A percentile compares a stretch with the other conserved stretches of the same genome.
These are phyloP conservation scores for Heteromurus nitidus DNA, from an alignment of 2,888 invertebrate genomes.

Conservation along the genomic window DNA sequence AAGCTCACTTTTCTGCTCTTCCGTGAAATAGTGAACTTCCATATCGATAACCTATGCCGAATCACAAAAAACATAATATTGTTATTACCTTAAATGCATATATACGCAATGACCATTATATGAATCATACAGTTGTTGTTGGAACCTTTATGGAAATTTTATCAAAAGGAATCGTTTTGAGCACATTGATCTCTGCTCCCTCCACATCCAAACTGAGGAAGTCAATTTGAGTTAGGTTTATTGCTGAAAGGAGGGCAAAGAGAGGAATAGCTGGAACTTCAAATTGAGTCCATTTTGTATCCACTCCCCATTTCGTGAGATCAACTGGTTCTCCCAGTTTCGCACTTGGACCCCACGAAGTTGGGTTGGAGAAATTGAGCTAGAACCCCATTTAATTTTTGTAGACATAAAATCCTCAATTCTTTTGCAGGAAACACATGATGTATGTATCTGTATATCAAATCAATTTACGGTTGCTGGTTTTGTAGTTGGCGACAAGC, in stretches of 20 bases:
- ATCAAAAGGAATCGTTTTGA: constrained; percentile 46
- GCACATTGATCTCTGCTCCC: constrained; percentile 29
- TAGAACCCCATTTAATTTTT: constrained; percentile 9
- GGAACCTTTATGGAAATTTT: constrained; percentile 35
- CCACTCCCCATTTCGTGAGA: constrained; percentile 12
- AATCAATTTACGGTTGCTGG: background rate
- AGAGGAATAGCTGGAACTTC: constrained; percentile 33
- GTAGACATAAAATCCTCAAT: background rate
- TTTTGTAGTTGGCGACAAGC: constrained; percentile 16
- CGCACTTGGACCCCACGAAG: constrained; percentile 26
- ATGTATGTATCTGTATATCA: background rate
- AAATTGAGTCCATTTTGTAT: constrained; percentile 41
- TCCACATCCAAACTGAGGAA: constrained; percentile 50
- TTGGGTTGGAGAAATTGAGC: constrained; percentile 47
- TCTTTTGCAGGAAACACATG: background rate
- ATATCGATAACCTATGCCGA: constrained; percentile 11
- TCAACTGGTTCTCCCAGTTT: constrained; percentile 32
- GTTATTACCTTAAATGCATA: background rate
- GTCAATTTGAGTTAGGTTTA: constrained; percentile 21
- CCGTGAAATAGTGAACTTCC: constrained; percentile 8
- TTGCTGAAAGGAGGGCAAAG: constrained; percentile 11
- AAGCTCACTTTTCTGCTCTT: background rate
- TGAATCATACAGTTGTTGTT: too few relatives aligned
- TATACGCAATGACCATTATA: background rate
- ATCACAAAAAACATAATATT: background rate